phyloP scores from a whole-genome alignment of 1,140 invertebrate species.

The Drosophila punjabiensis region DNA sequence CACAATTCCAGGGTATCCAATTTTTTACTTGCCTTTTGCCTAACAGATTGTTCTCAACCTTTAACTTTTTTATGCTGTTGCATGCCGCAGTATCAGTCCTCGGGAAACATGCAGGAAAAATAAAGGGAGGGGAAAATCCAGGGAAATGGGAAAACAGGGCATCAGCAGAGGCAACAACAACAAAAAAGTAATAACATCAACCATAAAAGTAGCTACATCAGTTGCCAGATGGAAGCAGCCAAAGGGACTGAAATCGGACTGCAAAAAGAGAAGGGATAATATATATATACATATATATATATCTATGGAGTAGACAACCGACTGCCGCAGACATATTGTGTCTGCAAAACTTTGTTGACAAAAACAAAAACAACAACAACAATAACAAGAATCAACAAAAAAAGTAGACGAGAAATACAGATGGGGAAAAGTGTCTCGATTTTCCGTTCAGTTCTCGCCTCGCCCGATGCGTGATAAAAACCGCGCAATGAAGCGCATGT shows the following conservation, averaged over 20 bases:
- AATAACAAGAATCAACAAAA: constrained; percentile 21
- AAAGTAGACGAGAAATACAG: constrained; percentile 24
- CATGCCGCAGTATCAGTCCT: constrained; percentile 54
- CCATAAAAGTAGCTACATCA: constrained; percentile 83
- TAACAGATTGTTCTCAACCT: constrained; percentile 35
- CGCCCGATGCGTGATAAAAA: constrained; percentile 57
- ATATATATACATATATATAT: constrained; percentile 21
- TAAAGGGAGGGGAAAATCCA: constrained; percentile 1
- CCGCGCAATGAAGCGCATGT: constrained; percentile 71
- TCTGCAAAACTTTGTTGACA: constrained; percentile 81
- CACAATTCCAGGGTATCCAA: background rate
- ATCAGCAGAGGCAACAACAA: constrained; percentile 33
- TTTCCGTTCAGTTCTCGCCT: constrained; percentile 25
- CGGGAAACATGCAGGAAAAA: constrained; percentile 14
- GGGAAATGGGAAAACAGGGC: constrained; percentile 27
- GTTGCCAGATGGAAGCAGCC: constrained; percentile 73
- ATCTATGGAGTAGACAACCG: constrained; percentile 41
- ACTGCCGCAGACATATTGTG: constrained; percentile 77
- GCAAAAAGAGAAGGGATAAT: constrained; percentile 8
- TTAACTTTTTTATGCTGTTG: constrained; percentile 63
- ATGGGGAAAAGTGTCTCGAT: constrained; percentile 58
- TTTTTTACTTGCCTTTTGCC: too few relatives aligned
- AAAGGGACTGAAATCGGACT: constrained; percentile 28
- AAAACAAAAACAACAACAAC: constrained; percentile 42
- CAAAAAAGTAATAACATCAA: constrained; percentile 82